Percentiles rank a stretch among this genome's conserved stretches.
Evolutionary conservation across 2,888 invertebrate genomes (phyloP).

Genomic region (Tachina lurida): DNA sequence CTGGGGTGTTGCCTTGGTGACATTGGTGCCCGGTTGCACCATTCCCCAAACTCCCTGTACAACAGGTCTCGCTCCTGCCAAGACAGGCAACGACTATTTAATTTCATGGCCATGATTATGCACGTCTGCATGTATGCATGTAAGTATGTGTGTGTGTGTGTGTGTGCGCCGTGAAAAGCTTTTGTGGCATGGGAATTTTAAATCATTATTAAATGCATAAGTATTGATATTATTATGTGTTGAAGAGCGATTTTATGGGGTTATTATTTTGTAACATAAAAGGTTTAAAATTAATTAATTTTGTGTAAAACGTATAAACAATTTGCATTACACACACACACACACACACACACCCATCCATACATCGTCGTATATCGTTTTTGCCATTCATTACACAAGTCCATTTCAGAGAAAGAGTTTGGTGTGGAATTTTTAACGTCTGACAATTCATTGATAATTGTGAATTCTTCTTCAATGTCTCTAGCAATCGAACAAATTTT

Average conservation of each 20-base stretch:
- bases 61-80: neutral
- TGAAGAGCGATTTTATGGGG: slow-evolving; percentile 66
- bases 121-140: neutral
- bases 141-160: neutral
- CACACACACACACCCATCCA: slow-evolving; percentile 3
- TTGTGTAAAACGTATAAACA: slow-evolving; percentile 67
- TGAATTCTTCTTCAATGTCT: slow-evolving; percentile 49
- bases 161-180: too few species aligned
- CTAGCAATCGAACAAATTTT: slow-evolving; percentile 28
- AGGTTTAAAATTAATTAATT: slow-evolving; percentile 71
- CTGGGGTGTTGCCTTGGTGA: slow-evolving; percentile 68
- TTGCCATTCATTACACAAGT: neutral
- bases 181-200: slow-evolving; percentile 53
- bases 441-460: slow-evolving; percentile 58
- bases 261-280: slow-evolving; percentile 70
- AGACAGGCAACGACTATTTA: slow-evolving; percentile 13
- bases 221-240: slow-evolving; percentile 70
- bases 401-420: neutral
- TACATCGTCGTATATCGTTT: neutral
- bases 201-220: slow-evolving; percentile 70
- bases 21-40: slow-evolving; percentile 43
- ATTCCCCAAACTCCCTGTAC: neutral
- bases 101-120: slow-evolving; percentile 4
- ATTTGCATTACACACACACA: slow-evolving; percentile 44
- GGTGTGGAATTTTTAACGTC: slow-evolving; percentile 35